Evolutionary conservation across 1,140 invertebrate genomes (phyloP), one percentile per base, ranked within the genome.

Genomic region (Theocolax elegans): DNA sequence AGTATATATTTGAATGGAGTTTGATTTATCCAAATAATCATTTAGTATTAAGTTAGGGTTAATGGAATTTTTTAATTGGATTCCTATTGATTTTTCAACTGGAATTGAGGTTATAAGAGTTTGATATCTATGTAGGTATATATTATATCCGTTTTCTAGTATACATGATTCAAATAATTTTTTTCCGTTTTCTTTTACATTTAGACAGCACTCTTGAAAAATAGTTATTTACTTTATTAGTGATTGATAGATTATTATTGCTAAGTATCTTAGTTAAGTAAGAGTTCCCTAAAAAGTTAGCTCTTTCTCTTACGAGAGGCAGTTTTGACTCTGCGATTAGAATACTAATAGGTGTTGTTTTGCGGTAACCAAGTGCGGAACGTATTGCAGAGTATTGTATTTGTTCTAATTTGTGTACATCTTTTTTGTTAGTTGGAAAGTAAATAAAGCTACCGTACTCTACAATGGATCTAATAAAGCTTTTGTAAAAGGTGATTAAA

Each of bases 391-490:
- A 13, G 29, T 48, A 65, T 29, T 71, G 60, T 13, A 71, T 21
- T n/a, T 23, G 29, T 56, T 56, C 53, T 31, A 56, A 17, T 56
- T 56, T 56, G 3, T 31, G 2, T 6, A 8, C 2, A n/a, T 13
- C 2, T 2, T 9, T 17, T 15, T 9, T 31, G 7, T 38, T 3
- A 10, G 19, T 66, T 3, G 70, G 70, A 23, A 51, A 60, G 42
- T 66, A 72, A 15, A 72, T 44, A 2, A 59, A 65, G 23, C 15
- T 38, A 13, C 31, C 49, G 19, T 63, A 72, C 6, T 72, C 71
- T 31, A 67, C 54, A 1, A 46, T 42, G 15, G 70, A 51, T 25
- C 54, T 12, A 4, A 72, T 17, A 44, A 29, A 72, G 19, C 63
- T 51, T 25, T 72, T 63, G 25, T 63, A 63, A 2, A 67, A 25